phyloP scores from a whole-genome alignment of 2,888 invertebrate genomes.

The Notocelia uddmanniana region DNA sequence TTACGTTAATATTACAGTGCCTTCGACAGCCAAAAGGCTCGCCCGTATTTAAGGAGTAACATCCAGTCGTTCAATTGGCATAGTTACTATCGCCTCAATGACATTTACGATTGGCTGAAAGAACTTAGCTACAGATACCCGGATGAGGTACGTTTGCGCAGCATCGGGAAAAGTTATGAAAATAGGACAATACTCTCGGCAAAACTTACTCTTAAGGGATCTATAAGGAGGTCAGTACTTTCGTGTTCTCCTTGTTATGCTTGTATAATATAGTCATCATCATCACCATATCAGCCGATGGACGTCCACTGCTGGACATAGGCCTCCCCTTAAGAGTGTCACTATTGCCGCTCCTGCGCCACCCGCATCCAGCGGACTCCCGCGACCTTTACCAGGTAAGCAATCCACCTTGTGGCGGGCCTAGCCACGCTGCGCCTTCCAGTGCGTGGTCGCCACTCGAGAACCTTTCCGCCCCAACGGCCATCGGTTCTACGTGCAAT shows the following conservation, averaged over 20 bases:
- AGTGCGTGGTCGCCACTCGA: no score
- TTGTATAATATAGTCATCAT: no score
- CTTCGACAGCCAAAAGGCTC: slow-evolving; percentile 68
- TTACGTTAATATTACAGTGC: slow-evolving; percentile 56
- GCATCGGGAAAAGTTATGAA: slow-evolving; percentile 67
- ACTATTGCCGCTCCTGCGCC: no score
- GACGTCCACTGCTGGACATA: no score
- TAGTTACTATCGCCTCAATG: slow-evolving; percentile 84
- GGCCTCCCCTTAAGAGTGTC: no score
- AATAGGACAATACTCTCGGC: slow-evolving; percentile 25
- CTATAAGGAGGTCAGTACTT: slow-evolving; percentile 8
- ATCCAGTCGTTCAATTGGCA: slow-evolving; percentile 79
- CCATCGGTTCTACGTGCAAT: no score
- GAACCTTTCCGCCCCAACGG: no score
- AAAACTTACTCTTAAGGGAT: slow-evolving; percentile 7
- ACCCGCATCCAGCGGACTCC: no score
- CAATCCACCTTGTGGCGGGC: no score
- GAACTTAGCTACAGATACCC: slow-evolving; percentile 75
- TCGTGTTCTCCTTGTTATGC: neutral
- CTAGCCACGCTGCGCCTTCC: no score
- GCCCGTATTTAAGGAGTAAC: slow-evolving; percentile 64
- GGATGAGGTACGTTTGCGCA: slow-evolving; percentile 65
- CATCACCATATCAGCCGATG: no score
- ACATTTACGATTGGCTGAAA: slow-evolving; percentile 86
- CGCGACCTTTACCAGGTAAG: no score